phyloP scores from a whole-genome alignment of 37 sponge, comb jelly and placozoan species.

The Tethya wilhelma region DNA sequence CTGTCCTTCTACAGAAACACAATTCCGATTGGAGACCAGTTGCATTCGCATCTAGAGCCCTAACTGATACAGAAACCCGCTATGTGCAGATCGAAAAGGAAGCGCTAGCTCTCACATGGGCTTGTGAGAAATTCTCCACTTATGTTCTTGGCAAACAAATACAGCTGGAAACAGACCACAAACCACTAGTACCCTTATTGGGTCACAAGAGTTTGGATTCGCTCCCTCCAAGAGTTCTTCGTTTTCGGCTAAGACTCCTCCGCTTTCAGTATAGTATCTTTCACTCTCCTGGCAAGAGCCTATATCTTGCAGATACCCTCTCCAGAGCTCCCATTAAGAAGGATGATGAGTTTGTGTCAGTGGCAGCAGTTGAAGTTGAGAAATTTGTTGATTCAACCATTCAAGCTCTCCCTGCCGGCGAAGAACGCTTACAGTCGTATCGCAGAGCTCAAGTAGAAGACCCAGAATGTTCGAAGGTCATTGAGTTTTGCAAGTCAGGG shows the following conservation, averaged over 20 bases:
- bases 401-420: not conserved
- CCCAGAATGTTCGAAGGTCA: constrained; percentile 2
- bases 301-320: constrained; percentile 52
- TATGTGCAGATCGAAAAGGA: constrained; percentile 63
- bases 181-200: constrained; percentile 54
- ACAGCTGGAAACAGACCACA: constrained; percentile 44
- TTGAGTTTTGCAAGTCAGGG: constrained; percentile 26
- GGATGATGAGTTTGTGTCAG: not conserved
- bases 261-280: constrained; percentile 25
- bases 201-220: constrained; percentile 16
- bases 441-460: constrained; percentile 39
- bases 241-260: constrained; percentile 36
- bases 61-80: constrained; percentile 31
- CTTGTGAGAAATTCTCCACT: constrained; percentile 30
- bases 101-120: constrained; percentile 41
- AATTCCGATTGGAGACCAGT: constrained; percentile 41
- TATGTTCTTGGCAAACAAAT: constrained; percentile 34
- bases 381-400: not conserved
- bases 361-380: constrained; percentile 26
- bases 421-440: constrained; percentile 13
- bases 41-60: constrained; percentile 47
- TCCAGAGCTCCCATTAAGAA: constrained; percentile 31
- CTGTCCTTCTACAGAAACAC: constrained; percentile 17
- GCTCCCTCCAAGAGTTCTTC: constrained; percentile 37
- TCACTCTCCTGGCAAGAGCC: constrained; percentile 34